Base-by-base conservation (phyloP, 2,888 invertebrate species). In the Caenorhabditis imperialis region DNA sequence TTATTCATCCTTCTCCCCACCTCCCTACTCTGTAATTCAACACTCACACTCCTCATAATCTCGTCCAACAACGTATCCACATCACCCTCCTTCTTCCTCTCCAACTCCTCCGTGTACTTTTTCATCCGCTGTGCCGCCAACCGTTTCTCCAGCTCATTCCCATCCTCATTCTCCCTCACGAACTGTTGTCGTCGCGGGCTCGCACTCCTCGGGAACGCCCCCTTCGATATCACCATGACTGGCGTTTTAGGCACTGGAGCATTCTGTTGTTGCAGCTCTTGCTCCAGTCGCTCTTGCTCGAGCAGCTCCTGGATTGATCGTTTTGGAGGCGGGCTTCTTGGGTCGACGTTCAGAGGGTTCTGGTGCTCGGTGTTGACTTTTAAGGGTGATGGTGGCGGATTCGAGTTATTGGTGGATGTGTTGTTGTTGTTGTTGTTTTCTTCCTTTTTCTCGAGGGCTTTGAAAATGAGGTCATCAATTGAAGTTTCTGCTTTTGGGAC, bases 381-480 rank as follows among this genome's bases (percentile, higher is more conserved):
- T 20, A 51, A 42, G 0, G 45, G 33, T n/a, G 37, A 57, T 22
- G 50, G 20, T 37, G 55, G 48, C 1, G 63, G 54, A 25, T 45
- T 37, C 12, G 50, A 7, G 30, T 30, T 30, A 10, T 30, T 30
- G 10, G 6, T 30, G 10, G 7, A 7, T 6, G 6, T 30, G 30
- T 30, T 30, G 10, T 30, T 30, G 30, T 79, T 75, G 40, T 77
- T 77, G 35, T 80, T 80, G 48, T 77, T 75, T n/a, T 75, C 65
- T 22, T 77, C 70, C 42, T 77, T 75, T 20, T 65, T 57, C 44
- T 78, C 75, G 12, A 81, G 48, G 5, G 79, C 73, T 58, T 77
- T 70, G 22, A 74, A 73, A 38, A 82, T 78, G 51, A 82, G 25
- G 33, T 81, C 82, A 42, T 82, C 82, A 35, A 82, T 79, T 16